These are phyloP conservation scores for Microctenopoma steveboyesi DNA, from an alignment of 2,797 vertebrate species.

Conservation along the genomic window DNA sequence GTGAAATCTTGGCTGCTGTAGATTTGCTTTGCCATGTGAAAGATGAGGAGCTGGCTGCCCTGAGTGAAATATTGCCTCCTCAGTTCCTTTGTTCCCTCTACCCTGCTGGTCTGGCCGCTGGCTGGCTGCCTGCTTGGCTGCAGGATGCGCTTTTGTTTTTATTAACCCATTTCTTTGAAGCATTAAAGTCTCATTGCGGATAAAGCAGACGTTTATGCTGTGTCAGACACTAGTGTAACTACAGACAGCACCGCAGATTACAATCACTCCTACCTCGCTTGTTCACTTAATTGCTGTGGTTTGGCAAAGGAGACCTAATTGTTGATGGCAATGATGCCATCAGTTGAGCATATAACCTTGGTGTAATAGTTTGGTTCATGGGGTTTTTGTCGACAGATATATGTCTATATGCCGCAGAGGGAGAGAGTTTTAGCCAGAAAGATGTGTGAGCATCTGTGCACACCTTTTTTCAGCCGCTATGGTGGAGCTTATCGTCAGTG, in stretches of 20 bases:
- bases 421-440: not conserved
- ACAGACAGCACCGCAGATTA: not conserved
- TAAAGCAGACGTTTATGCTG: slow-evolving; percentile 16
- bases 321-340: not conserved
- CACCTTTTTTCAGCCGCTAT: slow-evolving; percentile 37
- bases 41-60: slow-evolving; percentile 61
- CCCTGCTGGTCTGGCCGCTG: slow-evolving; percentile 40
- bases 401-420: not conserved
- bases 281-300: not conserved
- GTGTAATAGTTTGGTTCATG: not conserved
- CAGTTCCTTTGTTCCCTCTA: slow-evolving; percentile 70
- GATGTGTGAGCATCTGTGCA: slow-evolving; percentile 3
- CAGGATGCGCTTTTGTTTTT: slow-evolving; percentile 39
- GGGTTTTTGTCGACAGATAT: not conserved
- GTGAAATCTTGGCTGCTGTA: slow-evolving; percentile 46
- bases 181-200: slow-evolving; percentile 30
- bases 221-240: not conserved
- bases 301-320: slow-evolving; percentile 3
- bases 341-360: not conserved
- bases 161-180: slow-evolving; percentile 22
- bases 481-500: slow-evolving; percentile 74
- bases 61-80: slow-evolving; percentile 58
- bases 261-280: not conserved
- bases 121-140: slow-evolving; percentile 46
- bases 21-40: slow-evolving; percentile 58